phyloP scores from a whole-genome alignment of 2,797 vertebrate genomes.

The Xiphorhynchus erythropygius region DNA sequence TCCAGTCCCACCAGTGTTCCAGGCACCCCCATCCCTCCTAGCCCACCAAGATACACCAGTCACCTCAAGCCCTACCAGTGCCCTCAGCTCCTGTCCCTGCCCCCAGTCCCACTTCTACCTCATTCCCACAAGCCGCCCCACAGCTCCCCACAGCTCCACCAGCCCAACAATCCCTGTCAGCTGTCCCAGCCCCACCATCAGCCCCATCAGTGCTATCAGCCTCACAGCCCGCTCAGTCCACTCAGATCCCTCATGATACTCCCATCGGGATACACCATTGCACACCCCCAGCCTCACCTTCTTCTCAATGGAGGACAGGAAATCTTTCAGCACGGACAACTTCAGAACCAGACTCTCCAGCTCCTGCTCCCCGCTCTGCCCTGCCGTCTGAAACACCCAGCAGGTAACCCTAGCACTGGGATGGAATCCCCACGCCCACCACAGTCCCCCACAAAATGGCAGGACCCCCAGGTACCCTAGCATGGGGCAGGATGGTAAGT shows the following conservation, averaged over 20 bases:
- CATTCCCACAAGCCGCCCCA: background rate
- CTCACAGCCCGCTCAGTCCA: background rate
- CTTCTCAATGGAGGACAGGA: conserved; percentile 92
- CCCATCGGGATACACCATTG: background rate
- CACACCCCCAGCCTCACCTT: conserved; percentile 79
- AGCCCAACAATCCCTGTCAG: background rate
- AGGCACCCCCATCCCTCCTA: background rate
- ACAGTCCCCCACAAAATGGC: background rate
- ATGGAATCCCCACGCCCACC: background rate
- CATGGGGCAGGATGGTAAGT: background rate
- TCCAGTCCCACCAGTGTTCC: background rate
- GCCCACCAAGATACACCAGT: background rate
- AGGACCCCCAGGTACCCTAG: background rate
- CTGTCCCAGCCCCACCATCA: background rate
- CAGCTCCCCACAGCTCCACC: background rate
- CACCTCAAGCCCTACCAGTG: background rate
- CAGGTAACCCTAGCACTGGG: background rate
- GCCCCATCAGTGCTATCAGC: background rate
- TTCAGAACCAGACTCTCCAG: conserved; percentile 93
- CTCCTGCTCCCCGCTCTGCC: conserved; percentile 88
- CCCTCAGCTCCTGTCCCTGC: background rate
- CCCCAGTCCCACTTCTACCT: background rate
- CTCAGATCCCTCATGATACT: background rate
- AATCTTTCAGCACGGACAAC: conserved; percentile 92
- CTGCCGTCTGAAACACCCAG: background rate